phyloP scores from a whole-genome alignment of 2,113 vertebrate species.

The Sclerurus mexicanus region DNA sequence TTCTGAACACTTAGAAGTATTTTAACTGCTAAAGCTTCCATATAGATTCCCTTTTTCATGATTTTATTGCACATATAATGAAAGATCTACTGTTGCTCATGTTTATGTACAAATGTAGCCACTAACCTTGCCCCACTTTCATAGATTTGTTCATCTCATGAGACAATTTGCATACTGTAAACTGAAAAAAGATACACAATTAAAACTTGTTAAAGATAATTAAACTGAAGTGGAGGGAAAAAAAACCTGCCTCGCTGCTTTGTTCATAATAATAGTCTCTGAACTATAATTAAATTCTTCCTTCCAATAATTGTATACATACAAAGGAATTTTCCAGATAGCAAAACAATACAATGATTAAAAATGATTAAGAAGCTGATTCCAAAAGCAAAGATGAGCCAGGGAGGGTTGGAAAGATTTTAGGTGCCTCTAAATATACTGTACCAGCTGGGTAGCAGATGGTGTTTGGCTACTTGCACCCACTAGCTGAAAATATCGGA shows the following conservation, averaged over 20 bases:
- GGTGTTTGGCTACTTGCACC: slow-evolving; percentile 71
- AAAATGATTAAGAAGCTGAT: slow-evolving; percentile 70
- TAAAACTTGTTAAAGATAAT: slow-evolving; percentile 75
- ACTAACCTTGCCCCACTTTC: slow-evolving; percentile 47
- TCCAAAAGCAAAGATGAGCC: slow-evolving; percentile 67
- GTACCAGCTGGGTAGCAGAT: slow-evolving; percentile 73
- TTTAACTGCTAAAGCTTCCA: background rate
- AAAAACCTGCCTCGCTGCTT: slow-evolving; percentile 46
- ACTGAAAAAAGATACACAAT: slow-evolving; percentile 63
- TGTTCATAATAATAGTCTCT: slow-evolving; percentile 68
- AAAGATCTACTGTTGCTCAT: slow-evolving; percentile 40
- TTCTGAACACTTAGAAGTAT: background rate
- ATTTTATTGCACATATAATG: slow-evolving; percentile 3
- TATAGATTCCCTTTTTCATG: background rate
- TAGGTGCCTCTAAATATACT: slow-evolving; percentile 64
- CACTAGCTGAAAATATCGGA: slow-evolving; percentile 62
- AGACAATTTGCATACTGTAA: slow-evolving; percentile 44
- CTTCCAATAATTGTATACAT: slow-evolving; percentile 70
- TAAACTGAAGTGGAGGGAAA: slow-evolving; percentile 59
- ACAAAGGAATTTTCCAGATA: slow-evolving; percentile 70
- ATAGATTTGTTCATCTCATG: slow-evolving; percentile 49
- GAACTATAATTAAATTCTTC: slow-evolving; percentile 73
- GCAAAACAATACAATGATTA: slow-evolving; percentile 70
- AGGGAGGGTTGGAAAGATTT: slow-evolving; percentile 58
- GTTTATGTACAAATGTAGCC: slow-evolving; percentile 35